A percentile compares a stretch with the other conserved stretches of the same genome.
Conservation (phyloP, 1,140 invertebrate genomes). For the Amphibalanus amphitrite region DNA sequence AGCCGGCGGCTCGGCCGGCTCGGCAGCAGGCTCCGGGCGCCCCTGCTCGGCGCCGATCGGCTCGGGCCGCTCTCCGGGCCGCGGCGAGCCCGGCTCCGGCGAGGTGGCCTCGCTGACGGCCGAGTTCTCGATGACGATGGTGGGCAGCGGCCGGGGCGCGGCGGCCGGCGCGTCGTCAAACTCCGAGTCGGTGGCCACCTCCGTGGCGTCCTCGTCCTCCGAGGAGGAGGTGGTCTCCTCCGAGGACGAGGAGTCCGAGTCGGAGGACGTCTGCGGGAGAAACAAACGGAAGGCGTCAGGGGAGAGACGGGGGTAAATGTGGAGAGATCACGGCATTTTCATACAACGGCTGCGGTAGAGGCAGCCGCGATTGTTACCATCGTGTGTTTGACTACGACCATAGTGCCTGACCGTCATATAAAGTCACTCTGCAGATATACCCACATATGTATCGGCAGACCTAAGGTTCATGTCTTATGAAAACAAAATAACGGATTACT, state of each 20-base stretch:
- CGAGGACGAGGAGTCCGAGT: background rate
- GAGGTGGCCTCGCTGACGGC: background rate
- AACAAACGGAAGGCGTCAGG: too few relatives aligned
- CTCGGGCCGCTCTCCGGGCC: background rate
- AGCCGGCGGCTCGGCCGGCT: background rate
- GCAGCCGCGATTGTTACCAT: too few relatives aligned
- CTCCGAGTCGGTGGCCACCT: constrained; percentile 79
- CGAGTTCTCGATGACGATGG: constrained; percentile 24
- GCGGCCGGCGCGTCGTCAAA: constrained; percentile 43
- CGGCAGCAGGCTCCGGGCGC: too few relatives aligned
- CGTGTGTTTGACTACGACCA: too few relatives aligned
- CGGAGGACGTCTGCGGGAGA: background rate
- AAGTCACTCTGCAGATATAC: too few relatives aligned
- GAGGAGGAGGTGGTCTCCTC: background rate
- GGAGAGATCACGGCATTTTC: too few relatives aligned
- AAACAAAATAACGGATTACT: too few relatives aligned
- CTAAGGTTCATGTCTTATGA: too few relatives aligned
- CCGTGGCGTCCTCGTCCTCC: constrained; percentile 46
- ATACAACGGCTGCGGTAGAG: too few relatives aligned
- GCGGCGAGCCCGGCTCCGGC: background rate
- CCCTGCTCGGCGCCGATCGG: background rate
- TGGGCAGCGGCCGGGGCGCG: constrained; percentile 23
- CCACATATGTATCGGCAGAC: too few relatives aligned
- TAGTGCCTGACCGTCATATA: too few relatives aligned
- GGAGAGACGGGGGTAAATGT: too few relatives aligned